Evolutionary conservation across 2,888 invertebrate genomes (phyloP).

Genomic region (Onchidella celtica): DNA sequence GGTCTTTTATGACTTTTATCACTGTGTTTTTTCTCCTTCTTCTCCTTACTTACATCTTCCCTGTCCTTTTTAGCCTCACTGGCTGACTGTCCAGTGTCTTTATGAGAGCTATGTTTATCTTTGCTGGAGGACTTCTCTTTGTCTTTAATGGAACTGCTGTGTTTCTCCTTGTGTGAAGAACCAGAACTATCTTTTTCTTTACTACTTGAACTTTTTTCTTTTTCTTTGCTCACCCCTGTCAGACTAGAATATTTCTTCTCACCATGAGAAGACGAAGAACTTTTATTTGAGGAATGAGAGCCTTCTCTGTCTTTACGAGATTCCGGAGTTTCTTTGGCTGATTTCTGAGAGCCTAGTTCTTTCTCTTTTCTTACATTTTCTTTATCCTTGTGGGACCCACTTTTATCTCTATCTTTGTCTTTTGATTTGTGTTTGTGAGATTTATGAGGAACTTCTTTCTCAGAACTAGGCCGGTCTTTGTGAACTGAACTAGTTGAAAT

Average conservation of each 20-base stretch:
- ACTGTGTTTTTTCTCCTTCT: slow-evolving; percentile 10
- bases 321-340: slow-evolving; percentile 21
- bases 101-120: slow-evolving; percentile 33
- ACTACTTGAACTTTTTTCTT: slow-evolving; percentile 19
- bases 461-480: slow-evolving; percentile 42
- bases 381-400: slow-evolving; percentile 38
- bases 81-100: slow-evolving; percentile 9
- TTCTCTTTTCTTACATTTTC: slow-evolving; percentile 37
- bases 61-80: slow-evolving; percentile 23
- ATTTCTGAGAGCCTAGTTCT: slow-evolving; percentile 17
- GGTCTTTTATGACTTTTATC: slow-evolving; percentile 31
- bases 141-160: slow-evolving; percentile 26
- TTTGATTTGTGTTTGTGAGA: slow-evolving; percentile 36
- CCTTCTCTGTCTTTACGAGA: slow-evolving; percentile 34
- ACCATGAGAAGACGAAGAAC: slow-evolving; percentile 30
- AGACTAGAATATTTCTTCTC: slow-evolving; percentile 24
- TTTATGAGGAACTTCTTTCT: slow-evolving; percentile 22
- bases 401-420: slow-evolving; percentile 38
- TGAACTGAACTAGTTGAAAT: slow-evolving; percentile 31
- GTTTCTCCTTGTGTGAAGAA: slow-evolving; percentile 33
- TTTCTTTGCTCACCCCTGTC: slow-evolving; percentile 12
- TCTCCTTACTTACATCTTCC: slow-evolving; percentile 22
- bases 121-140: slow-evolving; percentile 25
- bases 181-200: slow-evolving; percentile 28
- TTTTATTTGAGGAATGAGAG: slow-evolving; percentile 28